Conservation (phyloP, 2,888 invertebrate species). For the Cheiracanthium punctorium region DNA sequence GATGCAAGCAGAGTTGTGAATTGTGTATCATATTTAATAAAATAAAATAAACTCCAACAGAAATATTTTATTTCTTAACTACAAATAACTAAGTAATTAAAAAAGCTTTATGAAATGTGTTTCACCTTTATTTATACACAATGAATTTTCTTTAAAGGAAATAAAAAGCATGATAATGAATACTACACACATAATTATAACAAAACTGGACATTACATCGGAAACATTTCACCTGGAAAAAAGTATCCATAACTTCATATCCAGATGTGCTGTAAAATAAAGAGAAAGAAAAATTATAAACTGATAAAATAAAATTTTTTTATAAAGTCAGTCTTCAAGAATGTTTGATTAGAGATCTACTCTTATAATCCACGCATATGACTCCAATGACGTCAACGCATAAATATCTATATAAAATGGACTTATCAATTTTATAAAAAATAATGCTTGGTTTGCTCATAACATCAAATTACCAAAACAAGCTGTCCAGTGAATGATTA, state of each 20-base stretch:
- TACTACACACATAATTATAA: constrained; percentile 29
- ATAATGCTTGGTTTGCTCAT: not conserved
- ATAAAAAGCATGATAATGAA: constrained; percentile 20
- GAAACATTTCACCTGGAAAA: constrained; percentile 49
- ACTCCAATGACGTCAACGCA: too few relatives aligned
- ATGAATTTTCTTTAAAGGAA: not conserved
- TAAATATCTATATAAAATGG: not conserved
- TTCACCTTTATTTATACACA: not conserved
- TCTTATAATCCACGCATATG: not conserved
- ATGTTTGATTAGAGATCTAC: not conserved
- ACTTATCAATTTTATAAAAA: not conserved
- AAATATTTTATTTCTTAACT: too few relatives aligned
- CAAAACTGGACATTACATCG: constrained; percentile 50
- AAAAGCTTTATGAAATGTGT: too few relatives aligned
- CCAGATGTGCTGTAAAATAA: constrained; percentile 44
- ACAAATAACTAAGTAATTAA: too few relatives aligned
- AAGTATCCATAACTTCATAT: constrained; percentile 31
- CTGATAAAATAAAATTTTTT: too few relatives aligned
- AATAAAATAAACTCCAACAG: too few relatives aligned
- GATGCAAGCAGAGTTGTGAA: not conserved
- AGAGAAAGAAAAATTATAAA: constrained; percentile 4
- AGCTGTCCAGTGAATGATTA: too few relatives aligned
- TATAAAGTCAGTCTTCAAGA: not conserved
- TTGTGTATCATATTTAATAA: not conserved
- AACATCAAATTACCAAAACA: too few relatives aligned